Evolutionary conservation across 2,113 vertebrate species (phyloP).

Genomic region (Cephalopterus ornatus): DNA sequence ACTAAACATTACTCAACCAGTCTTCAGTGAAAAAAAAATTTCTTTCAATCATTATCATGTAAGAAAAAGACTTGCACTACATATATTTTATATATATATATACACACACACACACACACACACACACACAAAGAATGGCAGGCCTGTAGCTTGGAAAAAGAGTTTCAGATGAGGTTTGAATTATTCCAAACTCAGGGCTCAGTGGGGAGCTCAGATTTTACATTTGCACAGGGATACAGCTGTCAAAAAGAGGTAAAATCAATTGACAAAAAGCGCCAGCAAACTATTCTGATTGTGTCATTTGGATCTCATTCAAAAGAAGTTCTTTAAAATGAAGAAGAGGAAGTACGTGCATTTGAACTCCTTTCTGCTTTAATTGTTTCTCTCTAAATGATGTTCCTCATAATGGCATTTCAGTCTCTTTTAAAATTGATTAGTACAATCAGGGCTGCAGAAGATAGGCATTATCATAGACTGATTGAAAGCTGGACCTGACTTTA

Average conservation of each 20-base stretch:
- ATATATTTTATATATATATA: not conserved
- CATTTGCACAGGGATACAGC: not conserved
- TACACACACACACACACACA: not conserved
- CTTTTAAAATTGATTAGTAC: not conserved
- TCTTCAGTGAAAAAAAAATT: slow-evolving; percentile 6
- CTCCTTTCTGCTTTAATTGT: not conserved
- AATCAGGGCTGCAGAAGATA: not conserved
- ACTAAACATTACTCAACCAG: not conserved
- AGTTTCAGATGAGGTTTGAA: slow-evolving; percentile 35
- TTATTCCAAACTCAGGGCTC: slow-evolving; percentile 40
- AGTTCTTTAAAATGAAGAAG: not conserved
- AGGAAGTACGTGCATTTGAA: not conserved
- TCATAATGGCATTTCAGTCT: not conserved
- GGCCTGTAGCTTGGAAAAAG: slow-evolving; percentile 39
- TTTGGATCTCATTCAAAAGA: not conserved
- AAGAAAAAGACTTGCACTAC: slow-evolving; percentile 27
- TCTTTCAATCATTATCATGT: slow-evolving; percentile 17
- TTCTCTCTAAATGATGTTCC: not conserved
- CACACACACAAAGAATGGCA: not conserved
- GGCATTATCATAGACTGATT: not conserved
- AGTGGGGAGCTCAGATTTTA: slow-evolving; percentile 40
- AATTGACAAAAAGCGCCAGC: not conserved
- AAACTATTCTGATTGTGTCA: not conserved
- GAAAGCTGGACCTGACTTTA: not conserved
- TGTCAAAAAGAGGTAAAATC: slow-evolving; percentile 43